These are phyloP conservation scores for Arion vulgaris DNA, from an alignment of 1,140 invertebrate genomes.

Conservation along the genomic window DNA sequence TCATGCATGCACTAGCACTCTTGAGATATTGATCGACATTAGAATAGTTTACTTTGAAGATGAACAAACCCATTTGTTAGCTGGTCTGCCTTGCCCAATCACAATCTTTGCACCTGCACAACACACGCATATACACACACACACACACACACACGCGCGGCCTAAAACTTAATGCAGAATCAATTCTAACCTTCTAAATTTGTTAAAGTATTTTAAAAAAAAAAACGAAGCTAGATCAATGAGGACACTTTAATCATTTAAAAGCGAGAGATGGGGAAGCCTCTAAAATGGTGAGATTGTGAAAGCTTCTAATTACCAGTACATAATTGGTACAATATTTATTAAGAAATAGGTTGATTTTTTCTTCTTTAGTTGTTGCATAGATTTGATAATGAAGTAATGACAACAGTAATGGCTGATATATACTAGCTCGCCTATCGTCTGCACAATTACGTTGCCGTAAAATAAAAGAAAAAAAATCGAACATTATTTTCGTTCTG, in stretches of 20 bases:
- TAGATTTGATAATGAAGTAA: neutral
- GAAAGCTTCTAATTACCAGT: no score
- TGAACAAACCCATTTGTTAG: neutral
- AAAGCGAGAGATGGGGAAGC: no score
- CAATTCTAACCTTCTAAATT: neutral
- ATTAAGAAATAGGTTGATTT: no score
- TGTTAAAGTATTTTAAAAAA: neutral
- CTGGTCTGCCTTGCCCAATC: neutral
- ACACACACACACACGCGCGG: neutral
- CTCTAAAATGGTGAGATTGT: no score
- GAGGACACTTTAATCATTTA: no score
- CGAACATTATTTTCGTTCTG: constrained; percentile 19
- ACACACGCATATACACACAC: no score
- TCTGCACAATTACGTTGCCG: no score
- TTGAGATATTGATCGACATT: neutral
- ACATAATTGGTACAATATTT: no score
- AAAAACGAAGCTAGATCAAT: neutral
- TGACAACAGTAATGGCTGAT: no score
- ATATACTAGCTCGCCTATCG: no score
- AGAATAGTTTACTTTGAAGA: neutral
- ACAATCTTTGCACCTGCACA: neutral
- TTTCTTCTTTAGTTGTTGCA: no score
- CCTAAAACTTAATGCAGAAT: neutral
- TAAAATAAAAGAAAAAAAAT: no score
- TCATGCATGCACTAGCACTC: neutral